Evolutionary conservation across 2,113 vertebrate species (phyloP).

Genomic region (Vidua chalybeata): DNA sequence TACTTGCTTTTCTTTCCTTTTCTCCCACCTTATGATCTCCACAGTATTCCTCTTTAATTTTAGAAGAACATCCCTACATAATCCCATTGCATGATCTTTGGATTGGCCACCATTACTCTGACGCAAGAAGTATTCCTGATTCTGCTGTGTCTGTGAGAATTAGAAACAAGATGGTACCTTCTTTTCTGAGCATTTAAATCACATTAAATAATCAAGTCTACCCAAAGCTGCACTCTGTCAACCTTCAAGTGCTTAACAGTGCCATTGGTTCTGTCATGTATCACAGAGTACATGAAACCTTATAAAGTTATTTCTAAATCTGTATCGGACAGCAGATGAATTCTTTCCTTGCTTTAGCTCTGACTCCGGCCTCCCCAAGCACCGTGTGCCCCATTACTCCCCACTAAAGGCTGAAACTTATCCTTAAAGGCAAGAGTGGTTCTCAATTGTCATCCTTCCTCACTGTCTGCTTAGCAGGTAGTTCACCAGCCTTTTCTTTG

Average conservation of each 20-base stretch:
- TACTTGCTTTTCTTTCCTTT: neutral
- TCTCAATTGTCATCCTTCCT: neutral
- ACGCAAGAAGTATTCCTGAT: neutral
- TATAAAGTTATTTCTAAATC: neutral
- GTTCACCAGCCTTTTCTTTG: neutral
- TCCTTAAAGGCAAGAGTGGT: neutral
- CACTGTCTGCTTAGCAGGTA: neutral
- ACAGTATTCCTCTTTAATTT: neutral
- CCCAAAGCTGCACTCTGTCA: neutral
- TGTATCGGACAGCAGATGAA: neutral
- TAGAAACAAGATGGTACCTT: neutral
- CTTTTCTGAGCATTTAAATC: neutral
- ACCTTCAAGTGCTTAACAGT: neutral
- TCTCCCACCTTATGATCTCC: neutral
- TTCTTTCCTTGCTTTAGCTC: neutral
- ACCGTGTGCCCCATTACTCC: neutral
- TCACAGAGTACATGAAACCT: neutral
- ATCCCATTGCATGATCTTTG: neutral
- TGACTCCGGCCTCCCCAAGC: fast-evolving
- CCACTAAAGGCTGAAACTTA: neutral
- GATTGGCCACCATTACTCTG: neutral
- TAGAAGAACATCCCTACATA: neutral
- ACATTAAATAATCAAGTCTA: neutral
- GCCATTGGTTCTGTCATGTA: neutral
- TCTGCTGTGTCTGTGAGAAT: neutral